Evolutionary conservation across 2,113 vertebrate genomes (phyloP).

Genomic region (Mus pahari): DNA sequence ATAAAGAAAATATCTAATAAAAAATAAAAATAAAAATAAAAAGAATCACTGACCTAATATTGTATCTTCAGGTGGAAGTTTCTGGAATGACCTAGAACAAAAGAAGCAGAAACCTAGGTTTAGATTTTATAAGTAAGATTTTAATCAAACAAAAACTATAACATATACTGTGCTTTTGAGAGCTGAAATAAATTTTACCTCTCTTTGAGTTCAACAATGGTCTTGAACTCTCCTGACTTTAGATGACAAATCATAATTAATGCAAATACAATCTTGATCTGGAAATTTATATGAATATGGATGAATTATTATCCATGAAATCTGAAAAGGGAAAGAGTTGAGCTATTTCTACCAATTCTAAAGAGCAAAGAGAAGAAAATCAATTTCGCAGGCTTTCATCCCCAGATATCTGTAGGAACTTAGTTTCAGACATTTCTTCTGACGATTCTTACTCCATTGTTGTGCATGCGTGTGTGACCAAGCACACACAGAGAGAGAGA

Average conservation of each 20-base stretch:
- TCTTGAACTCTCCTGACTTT: conserved; percentile 1
- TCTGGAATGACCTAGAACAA: conserved; percentile 88
- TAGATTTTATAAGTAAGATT: conserved; percentile 63
- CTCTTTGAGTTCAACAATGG: not conserved
- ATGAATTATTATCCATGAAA: conserved; percentile 25
- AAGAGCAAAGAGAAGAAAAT: not conserved
- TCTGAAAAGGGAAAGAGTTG: not conserved
- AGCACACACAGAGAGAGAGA: not conserved
- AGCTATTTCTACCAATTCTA: not conserved
- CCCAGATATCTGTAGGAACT: not conserved
- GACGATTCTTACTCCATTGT: not conserved
- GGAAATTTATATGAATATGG: not conserved
- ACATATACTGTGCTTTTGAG: not conserved
- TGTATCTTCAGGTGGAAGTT: conserved; percentile 92
- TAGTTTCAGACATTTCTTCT: not conserved
- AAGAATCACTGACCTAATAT: conserved; percentile 90
- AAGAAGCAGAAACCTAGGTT: conserved; percentile 77
- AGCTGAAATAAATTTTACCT: conserved; percentile 9
- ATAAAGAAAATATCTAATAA: no score
- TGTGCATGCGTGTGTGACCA: no score
- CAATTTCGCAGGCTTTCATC: not conserved
- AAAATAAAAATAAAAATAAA: no score
- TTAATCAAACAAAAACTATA: conserved; percentile 54
- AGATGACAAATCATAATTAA: not conserved
- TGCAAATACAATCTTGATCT: not conserved